These are phyloP conservation scores for Rhodophaea formosa DNA, from an alignment of 2,888 invertebrate genomes.

Conservation along the genomic window DNA sequence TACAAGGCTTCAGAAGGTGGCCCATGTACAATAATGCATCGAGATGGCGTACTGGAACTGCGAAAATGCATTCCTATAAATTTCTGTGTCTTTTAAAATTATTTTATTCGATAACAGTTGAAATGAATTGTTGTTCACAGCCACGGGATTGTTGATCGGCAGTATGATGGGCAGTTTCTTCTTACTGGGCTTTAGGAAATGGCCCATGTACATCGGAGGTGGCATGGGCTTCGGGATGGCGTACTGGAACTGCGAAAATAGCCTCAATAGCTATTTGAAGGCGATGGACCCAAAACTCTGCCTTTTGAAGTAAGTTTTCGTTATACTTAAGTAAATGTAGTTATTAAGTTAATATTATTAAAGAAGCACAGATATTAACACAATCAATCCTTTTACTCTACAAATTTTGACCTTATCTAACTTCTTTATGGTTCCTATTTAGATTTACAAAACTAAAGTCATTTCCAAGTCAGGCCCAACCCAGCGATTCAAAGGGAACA, in stretches of 20 bases:
- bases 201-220: conserved; percentile 92
- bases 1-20: conserved; percentile 89
- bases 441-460: too few species aligned
- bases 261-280: conserved; percentile 59
- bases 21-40: conserved; percentile 91
- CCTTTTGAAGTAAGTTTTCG: conserved; percentile 55
- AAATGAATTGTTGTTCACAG: conserved; percentile 35
- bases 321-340: too few species aligned
- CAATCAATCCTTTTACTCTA: too few species aligned
- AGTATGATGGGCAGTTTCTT: conserved; percentile 83
- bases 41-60: conserved; percentile 96
- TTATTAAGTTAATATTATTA: too few species aligned
- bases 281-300: conserved; percentile 62
- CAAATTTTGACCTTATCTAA: too few species aligned
- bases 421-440: too few species aligned
- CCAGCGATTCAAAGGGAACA: too few species aligned
- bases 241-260: conserved; percentile 90
- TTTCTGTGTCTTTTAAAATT: too few species aligned
- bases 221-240: conserved; percentile 96
- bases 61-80: too few species aligned
- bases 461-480: too few species aligned
- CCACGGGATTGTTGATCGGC: conserved; percentile 60
- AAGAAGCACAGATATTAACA: too few species aligned
- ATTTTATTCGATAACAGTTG: too few species aligned
- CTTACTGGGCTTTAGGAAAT: conserved; percentile 86